Base-by-base conservation (phyloP, 2,797 vertebrate species). In the Hoplostethus atlanticus region DNA sequence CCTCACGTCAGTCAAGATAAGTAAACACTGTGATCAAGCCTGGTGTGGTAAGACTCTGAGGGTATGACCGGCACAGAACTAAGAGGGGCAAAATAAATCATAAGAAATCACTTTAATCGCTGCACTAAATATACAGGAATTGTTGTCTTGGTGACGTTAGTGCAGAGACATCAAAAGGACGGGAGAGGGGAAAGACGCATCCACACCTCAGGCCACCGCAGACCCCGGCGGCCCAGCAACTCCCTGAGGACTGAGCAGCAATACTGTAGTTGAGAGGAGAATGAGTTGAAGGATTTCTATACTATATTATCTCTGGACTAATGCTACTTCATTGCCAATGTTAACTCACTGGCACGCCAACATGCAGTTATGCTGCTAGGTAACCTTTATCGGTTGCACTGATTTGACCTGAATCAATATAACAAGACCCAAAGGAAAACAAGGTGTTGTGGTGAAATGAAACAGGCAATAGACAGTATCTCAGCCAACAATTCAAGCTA, bases 381-480 rank as follows among this genome's bases (percentile, higher is more conserved):
- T 15, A 85, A 70, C 48, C 42, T 69, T 81, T 75, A 84, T 73
- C 56, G 74, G 58, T 59, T 21, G 54, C 44, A 42, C 48, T 57
- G 46, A 84, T 70, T 69, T 75, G 68, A 71, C 60, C 66, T 47
- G 38, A 79, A 77, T 81, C 83, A 80, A 79, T 83, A 72, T 54
- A 55, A 54, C 56, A 61, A 25, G n/a, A 25, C 51, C 28, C 30
- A 56, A 58, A 84, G 7, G 28, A 40, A 34, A 36, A 30, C 42
- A 46, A 67, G 15, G 10, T 28, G 4, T 47, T 56, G 11, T 8
- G 17, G 6, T 55, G 48, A 68, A 62, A 83, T 34, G 40, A 68
- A 80, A 71, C 40, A 57, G 53, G 69, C 66, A 73, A 72, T 31
- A 71, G 71, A 73, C 46, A 51, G n/a, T 28, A 68, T 75, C 65